Base-by-base conservation (phyloP, 2,113 vertebrate species). In the Heptranchias perlo region DNA sequence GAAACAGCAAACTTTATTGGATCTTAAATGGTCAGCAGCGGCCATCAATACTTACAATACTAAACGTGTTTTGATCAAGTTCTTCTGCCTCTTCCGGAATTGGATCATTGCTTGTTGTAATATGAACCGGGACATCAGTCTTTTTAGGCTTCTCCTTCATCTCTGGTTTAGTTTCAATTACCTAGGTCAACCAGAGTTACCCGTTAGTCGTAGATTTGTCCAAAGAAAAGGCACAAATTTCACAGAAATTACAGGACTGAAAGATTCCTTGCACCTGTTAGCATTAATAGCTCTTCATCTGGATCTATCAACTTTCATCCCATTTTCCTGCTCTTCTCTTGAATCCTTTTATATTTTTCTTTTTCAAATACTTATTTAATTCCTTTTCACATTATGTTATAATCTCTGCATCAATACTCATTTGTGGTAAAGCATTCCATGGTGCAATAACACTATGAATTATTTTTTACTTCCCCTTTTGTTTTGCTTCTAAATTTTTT, bases 51-150 rank as follows among this genome's bases (percentile, higher is more conserved):
- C 98, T 96, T 97, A 99, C 99, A 98, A 99, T 99, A 96, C 99
- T 99, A 96, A 99, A 99, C 5, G 99, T 99, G 97, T 98, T 99
- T 97, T 99, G 99, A 98, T 99, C 99, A 58, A 99, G 97, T 64
- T 99, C 99, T 97, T 99, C 99, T 11, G 99, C 98, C 96, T 99
- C 99, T 97, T 99, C 99, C 1, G 98, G 98, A 96, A 98, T 97
- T 6, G 97, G 98, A 18, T 99, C 99, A 96, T 98, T 98, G 67
- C 97, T 97, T 35, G 98, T 97, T 2, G 98, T 98, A 92, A 99
- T 99, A 8, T 99, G 99, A 96, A 99, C 97, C 0, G 98, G 98
- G n/a, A 97, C 97, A 89, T 99, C 99, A 1, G 97, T 97, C 0
- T 96, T 87, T 31, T 96, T 96, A 35, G 95, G 91, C 97, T 98